These are phyloP conservation scores for Meteorus colon DNA, from an alignment of 2,888 invertebrate species.

Conservation along the genomic window DNA sequence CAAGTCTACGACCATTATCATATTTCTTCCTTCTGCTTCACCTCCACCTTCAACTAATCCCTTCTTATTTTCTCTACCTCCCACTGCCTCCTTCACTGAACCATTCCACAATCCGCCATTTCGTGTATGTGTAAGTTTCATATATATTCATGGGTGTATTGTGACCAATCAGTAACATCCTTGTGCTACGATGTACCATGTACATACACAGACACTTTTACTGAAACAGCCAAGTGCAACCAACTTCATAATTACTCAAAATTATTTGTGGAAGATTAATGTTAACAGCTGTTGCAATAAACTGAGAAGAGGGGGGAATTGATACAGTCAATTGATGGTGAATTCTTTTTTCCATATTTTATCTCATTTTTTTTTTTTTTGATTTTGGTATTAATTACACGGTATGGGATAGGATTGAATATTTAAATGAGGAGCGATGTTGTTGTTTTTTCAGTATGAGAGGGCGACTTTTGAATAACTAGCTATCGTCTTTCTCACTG, in stretches of 20 bases:
- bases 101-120: constrained; percentile 9
- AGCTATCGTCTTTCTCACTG: too few relatives aligned
- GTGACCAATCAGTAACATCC: neutral
- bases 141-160: neutral
- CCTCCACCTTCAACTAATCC: constrained; percentile 24
- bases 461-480: too few relatives aligned
- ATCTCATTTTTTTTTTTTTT: too few relatives aligned
- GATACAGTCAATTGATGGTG: too few relatives aligned
- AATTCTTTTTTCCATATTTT: too few relatives aligned
- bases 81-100: neutral
- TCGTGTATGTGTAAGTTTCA: neutral
- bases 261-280: constrained; percentile 3
- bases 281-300: too few relatives aligned
- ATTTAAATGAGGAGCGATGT: too few relatives aligned
- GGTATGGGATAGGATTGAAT: too few relatives aligned
- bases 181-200: neutral
- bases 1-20: constrained; percentile 52
- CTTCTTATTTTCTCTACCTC: constrained; percentile 34
- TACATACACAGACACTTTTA: neutral
- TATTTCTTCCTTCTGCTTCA: constrained; percentile 52
- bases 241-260: constrained; percentile 14
- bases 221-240: neutral
- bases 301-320: too few relatives aligned
- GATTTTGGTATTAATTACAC: too few relatives aligned
- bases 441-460: too few relatives aligned